phyloP scores from a whole-genome alignment of 2,888 invertebrate genomes.

The Amiota minor region DNA sequence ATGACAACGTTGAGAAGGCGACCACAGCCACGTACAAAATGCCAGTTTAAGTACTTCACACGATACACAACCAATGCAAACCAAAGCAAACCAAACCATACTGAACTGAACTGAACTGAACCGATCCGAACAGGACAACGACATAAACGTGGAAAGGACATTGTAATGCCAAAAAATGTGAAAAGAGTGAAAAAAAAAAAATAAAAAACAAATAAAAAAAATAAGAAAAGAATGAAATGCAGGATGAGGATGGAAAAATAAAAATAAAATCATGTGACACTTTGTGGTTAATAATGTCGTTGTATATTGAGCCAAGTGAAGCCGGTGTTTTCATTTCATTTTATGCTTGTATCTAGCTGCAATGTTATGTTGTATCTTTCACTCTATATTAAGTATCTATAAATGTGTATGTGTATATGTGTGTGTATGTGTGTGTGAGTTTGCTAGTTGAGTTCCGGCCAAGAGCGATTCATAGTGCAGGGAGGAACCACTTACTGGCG shows the following conservation, averaged over 20 bases:
- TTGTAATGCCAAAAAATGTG: constrained; percentile 13
- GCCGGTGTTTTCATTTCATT: background rate
- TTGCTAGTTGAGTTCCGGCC: constrained; percentile 24
- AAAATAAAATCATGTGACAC: constrained; percentile 68
- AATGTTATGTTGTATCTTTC: background rate
- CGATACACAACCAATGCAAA: background rate
- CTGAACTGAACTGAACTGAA: constrained; percentile 1
- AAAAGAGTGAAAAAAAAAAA: background rate
- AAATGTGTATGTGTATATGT: background rate
- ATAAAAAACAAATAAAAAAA: constrained; percentile 52
- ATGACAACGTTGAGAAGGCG: too few species aligned
- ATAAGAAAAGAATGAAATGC: constrained; percentile 43
- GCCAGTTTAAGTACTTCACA: constrained; percentile 20
- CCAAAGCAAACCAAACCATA: constrained; percentile 1
- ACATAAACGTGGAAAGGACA: constrained; percentile 17
- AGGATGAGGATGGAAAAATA: constrained; percentile 35
- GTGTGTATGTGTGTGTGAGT: constrained; percentile 5
- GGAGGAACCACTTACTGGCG: constrained; percentile 46
- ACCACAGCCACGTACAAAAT: constrained; percentile 27
- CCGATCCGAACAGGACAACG: background rate
- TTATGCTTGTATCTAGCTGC: background rate
- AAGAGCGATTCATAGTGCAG: constrained; percentile 29
- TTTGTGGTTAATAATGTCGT: constrained; percentile 64
- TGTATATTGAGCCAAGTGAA: constrained; percentile 45
- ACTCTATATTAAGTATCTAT: too few species aligned